These are phyloP conservation scores for Orthosia incerta DNA, from an alignment of 2,888 invertebrate genomes.

Conservation along the genomic window DNA sequence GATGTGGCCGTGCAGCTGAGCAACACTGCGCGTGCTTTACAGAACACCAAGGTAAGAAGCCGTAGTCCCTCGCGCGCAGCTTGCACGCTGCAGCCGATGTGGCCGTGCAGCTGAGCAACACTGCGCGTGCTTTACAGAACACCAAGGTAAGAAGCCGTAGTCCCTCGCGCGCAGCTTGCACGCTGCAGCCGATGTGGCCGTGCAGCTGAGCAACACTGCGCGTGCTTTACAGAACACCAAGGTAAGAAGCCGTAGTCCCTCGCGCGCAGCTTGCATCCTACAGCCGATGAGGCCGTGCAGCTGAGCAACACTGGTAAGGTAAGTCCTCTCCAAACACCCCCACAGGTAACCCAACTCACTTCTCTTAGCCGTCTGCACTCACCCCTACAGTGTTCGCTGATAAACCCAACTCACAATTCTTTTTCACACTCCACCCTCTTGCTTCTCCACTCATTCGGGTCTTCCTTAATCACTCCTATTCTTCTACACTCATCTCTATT, in stretches of 20 bases:
- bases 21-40: slow-evolving; percentile 67
- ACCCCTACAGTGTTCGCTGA: no score
- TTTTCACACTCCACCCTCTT: no score
- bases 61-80: slow-evolving; percentile 69
- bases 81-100: slow-evolving; percentile 68
- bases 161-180: slow-evolving; percentile 70
- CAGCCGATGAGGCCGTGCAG: slow-evolving; percentile 68
- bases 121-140: slow-evolving; percentile 67
- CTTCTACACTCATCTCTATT: no score
- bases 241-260: slow-evolving; percentile 65
- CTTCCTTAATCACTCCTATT: background rate
- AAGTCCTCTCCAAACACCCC: no score
- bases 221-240: slow-evolving; percentile 49
- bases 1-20: slow-evolving; percentile 72
- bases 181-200: slow-evolving; percentile 68
- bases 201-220: slow-evolving; percentile 71
- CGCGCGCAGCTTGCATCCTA: slow-evolving; percentile 68
- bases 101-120: slow-evolving; percentile 69
- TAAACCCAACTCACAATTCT: no score
- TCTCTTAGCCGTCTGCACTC: no score
- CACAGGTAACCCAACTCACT: no score
- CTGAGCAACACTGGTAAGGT: slow-evolving; percentile 66
- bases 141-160: slow-evolving; percentile 56
- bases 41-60: slow-evolving; percentile 37
- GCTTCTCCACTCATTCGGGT: background rate